Evolutionary conservation across 2,888 invertebrate species (phyloP), one percentile per base, ranked within the genome.

Genomic region (Tineola bisselliella): DNA sequence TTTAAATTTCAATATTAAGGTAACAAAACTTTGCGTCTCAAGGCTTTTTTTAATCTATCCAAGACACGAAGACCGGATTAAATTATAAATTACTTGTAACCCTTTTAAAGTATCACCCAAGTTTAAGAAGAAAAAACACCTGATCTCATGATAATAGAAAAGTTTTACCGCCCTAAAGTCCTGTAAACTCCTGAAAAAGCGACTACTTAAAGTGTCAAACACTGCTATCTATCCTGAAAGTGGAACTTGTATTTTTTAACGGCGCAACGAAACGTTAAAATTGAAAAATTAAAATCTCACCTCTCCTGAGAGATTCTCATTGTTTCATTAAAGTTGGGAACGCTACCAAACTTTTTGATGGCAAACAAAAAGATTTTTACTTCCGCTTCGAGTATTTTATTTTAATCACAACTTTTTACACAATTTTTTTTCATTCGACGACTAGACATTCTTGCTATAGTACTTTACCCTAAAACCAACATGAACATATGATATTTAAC

Each of bases 91-190:
- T 48, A 17, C 48, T 48, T 48, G 48, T 33, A 58, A 58, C 58
- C 58, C 58, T 58, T 58, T 33, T 58, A 58, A 58, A 33, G 33
- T 33, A 58, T 25, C 17, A 19, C 56, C 56, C 33, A 17, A 58
- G 33, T 54, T 31, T 58, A 13, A 33, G 19, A 33, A 58, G 58
- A 58, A 58, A 25, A 56, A 33, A 58, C 58, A 58, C 58, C 58
- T 58, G 58, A 58, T 58, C 58, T 33, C 33, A 31, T 33, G 58
- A 58, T 58, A 58, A 58, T 58, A 58, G 31, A 25, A 58, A 58
- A 58, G 33, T 58, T 58, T 58, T 17, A 48, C 48, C 48, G 6
- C 48, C 48, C 48, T 38, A 12, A 38, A 38, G 10, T 38, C 38
- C 38, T 38, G 38, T 38, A 38, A 48, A 48, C 48, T 48, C 2